Evolutionary conservation across 2,888 invertebrate genomes (phyloP), one percentile per base, ranked within the genome.

Genomic region (Drosophila birchii): DNA sequence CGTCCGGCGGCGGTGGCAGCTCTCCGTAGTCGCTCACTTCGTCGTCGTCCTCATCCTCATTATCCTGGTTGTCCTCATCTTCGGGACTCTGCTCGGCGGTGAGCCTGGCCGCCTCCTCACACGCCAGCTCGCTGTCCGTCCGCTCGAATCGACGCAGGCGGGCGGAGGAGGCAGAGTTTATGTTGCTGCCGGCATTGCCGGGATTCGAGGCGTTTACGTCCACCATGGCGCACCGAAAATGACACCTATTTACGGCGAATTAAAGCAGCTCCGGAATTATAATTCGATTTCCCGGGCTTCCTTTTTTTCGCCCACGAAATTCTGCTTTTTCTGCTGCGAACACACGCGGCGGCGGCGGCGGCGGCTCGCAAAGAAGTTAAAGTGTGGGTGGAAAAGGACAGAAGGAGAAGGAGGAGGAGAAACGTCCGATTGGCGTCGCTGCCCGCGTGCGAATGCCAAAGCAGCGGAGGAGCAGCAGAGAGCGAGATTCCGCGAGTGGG

Each of bases 111-210:
- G 96, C 96, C 93, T 97, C 97, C 91, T 97, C 96, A 91, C 96
- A 96, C 88, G 96, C 96, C 86, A 96, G 95, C 92, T 97, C 97
- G 91, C 96, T 96, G 93, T 97, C 97, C 91, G 97, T 97, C 95
- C 92, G 85, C 73, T 92, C 92, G 76, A 92, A 97, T 85, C 91
- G 90, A 39, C 92, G 90, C 70, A 92, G 80, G 58, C 91, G 94
- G 55, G 91, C 84, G 49, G 87, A 81, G 5, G 80, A 69, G 11
- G 83, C 68, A 5, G 86, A 59, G 53, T 76, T 90, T 67, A 86
- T 80, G 67, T 91, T 54, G 18, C 62, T 32, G 18, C 55, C 55
- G 55, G 45, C 54, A 41, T 41, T 64, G 18, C 49, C 64, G 8
- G 64, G 49, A 64, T 61, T 58, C 20, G 64, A 60, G 29, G 39